phyloP scores from a whole-genome alignment of 2,888 invertebrate genomes.

The Seira ritae region DNA sequence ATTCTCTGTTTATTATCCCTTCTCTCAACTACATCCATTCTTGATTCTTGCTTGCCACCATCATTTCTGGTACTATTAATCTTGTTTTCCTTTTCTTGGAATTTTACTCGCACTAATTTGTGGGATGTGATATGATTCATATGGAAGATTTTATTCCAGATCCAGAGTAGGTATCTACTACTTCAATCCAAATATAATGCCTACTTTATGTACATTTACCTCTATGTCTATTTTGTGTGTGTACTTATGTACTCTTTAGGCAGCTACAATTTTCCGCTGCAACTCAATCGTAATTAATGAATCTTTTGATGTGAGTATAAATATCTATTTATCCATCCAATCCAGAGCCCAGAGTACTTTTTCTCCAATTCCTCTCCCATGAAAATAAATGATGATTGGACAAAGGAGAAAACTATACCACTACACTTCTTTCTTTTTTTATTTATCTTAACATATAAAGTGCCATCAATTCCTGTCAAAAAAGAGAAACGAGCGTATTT shows the following conservation, averaged over 20 bases:
- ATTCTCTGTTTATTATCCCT: background rate
- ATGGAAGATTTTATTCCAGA: too few species aligned
- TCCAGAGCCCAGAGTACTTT: background rate
- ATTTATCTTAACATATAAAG: background rate
- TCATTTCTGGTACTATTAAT: background rate
- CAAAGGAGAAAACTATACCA: too few species aligned
- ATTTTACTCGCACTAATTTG: too few species aligned
- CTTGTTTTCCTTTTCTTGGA: background rate
- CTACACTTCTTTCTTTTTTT: background rate
- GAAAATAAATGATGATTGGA: too few species aligned
- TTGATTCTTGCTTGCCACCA: background rate
- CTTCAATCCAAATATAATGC: too few species aligned
- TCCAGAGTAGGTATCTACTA: too few species aligned
- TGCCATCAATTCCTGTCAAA: constrained; percentile 44
- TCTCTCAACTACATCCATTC: background rate
- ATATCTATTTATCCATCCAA: background rate
- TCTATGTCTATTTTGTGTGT: too few species aligned
- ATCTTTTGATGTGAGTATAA: constrained; percentile 17
- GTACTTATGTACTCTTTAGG: too few species aligned
- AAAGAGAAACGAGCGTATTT: background rate
- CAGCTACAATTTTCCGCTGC: constrained; percentile 30
- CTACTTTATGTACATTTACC: too few species aligned
- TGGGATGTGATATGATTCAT: too few species aligned
- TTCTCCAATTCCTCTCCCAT: background rate
- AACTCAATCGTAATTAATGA: constrained; percentile 48